Conservation (phyloP, 2,888 invertebrate species). For the Fissipunctia ypsillon region DNA sequence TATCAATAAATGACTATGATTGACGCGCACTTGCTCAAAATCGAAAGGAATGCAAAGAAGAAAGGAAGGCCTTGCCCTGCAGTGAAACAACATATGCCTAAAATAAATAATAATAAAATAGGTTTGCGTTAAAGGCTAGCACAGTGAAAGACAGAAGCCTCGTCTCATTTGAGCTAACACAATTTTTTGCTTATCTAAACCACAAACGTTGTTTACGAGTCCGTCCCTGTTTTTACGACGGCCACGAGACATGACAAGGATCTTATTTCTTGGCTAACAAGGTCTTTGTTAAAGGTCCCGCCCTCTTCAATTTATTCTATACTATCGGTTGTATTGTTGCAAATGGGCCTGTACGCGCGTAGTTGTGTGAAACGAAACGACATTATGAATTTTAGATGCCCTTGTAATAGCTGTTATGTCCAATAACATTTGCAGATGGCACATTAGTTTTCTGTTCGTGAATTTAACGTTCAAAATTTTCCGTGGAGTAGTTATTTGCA, state of each 20-base stretch:
- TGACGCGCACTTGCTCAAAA: not conserved
- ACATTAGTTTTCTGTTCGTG: constrained; percentile 6
- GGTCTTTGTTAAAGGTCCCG: constrained; percentile 55
- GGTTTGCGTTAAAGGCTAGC: constrained; percentile 7
- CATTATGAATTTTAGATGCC: constrained; percentile 19
- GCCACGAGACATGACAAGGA: constrained; percentile 64
- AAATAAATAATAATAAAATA: not conserved
- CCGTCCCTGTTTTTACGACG: constrained; percentile 68
- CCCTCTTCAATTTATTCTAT: constrained; percentile 46
- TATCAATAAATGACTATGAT: not conserved
- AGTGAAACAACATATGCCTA: not conserved
- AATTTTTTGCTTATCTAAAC: constrained; percentile 66
- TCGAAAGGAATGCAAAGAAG: not conserved
- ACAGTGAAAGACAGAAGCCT: constrained; percentile 6
- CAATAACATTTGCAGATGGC: not conserved
- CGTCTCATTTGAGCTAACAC: constrained; percentile 35
- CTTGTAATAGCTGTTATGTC: constrained; percentile 10
- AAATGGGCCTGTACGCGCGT: constrained; percentile 8
- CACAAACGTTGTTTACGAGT: constrained; percentile 64
- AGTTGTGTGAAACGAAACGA: constrained; percentile 26
- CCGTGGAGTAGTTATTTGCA: not conserved
- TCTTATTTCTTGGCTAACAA: constrained; percentile 66
- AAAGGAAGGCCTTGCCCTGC: not conserved
- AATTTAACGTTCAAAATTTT: constrained; percentile 9
- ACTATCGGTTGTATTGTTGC: constrained; percentile 35